These are phyloP conservation scores for Marmota monax DNA, from an alignment of 2,113 vertebrate species.

Conservation along the genomic window DNA sequence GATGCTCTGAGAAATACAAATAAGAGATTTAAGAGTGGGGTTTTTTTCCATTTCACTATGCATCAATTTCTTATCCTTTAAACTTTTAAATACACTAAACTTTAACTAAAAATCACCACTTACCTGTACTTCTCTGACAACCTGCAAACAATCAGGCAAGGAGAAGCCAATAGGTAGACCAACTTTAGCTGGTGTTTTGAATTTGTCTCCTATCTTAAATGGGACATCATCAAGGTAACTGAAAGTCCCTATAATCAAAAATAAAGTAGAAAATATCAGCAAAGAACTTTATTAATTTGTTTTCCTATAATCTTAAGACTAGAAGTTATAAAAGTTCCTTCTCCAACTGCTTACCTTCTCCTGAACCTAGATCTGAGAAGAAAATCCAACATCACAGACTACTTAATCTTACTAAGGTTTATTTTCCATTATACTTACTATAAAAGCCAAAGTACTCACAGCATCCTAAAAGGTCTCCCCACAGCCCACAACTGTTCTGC, in stretches of 20 bases:
- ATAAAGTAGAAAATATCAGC: conserved; percentile 78
- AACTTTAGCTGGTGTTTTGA: conserved; percentile 96
- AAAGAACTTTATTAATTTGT: conserved; percentile 70
- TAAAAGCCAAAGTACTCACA: conserved; percentile 38
- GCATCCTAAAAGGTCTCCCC: background rate
- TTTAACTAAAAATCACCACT: conserved; percentile 82
- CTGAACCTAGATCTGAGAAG: conserved; percentile 19
- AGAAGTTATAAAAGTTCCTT: conserved; percentile 25
- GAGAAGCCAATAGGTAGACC: conserved; percentile 96
- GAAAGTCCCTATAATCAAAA: conserved; percentile 91
- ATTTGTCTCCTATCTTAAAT: conserved; percentile 98
- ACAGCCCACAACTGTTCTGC: background rate
- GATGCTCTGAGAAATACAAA: conserved; percentile 20
- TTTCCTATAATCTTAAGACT: conserved; percentile 64
- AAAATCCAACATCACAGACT: background rate
- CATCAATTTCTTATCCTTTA: conserved; percentile 71
- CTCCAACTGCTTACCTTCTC: conserved; percentile 64
- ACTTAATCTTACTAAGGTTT: conserved; percentile 6
- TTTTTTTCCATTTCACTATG: conserved; percentile 27
- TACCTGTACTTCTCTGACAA: conserved; percentile 92
- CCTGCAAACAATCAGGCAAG: conserved; percentile 90
- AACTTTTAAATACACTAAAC: conserved; percentile 68
- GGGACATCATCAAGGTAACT: conserved; percentile 99
- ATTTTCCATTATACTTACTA: conserved; percentile 27
- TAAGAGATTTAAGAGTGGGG: background rate